Evolutionary conservation across 2,113 vertebrate species (phyloP).

Genomic region (Lepidothrix coronata): DNA sequence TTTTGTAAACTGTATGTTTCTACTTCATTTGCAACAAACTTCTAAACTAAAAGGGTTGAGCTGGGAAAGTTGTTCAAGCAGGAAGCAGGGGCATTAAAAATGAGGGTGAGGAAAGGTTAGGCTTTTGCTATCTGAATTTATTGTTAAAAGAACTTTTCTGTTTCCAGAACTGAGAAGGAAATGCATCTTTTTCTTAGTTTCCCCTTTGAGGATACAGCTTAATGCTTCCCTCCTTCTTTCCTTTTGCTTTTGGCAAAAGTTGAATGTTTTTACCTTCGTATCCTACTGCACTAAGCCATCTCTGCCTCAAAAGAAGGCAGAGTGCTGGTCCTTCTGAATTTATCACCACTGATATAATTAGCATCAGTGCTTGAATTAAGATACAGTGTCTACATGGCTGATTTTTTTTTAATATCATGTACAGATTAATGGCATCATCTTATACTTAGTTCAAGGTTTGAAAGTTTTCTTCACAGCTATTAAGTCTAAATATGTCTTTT

Average conservation of each 20-base stretch:
- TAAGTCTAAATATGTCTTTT: background rate
- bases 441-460: background rate
- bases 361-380: background rate
- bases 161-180: background rate
- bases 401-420: background rate
- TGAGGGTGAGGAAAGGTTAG: background rate
- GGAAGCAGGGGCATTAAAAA: background rate
- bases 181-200: background rate
- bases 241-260: background rate
- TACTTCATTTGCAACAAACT: background rate
- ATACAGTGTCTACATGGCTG: background rate
- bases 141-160: background rate
- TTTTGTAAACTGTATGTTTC: background rate
- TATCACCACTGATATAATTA: background rate
- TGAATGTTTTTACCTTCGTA: background rate
- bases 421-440: background rate
- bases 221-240: background rate
- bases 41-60: background rate
- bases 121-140: background rate
- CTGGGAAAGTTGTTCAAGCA: background rate
- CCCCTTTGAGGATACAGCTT: background rate
- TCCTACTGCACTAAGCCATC: background rate
- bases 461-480: background rate
- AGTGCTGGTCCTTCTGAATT: background rate
- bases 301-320: background rate